Conservation (phyloP, 1,140 invertebrate genomes). For the Bombus picipes region DNA sequence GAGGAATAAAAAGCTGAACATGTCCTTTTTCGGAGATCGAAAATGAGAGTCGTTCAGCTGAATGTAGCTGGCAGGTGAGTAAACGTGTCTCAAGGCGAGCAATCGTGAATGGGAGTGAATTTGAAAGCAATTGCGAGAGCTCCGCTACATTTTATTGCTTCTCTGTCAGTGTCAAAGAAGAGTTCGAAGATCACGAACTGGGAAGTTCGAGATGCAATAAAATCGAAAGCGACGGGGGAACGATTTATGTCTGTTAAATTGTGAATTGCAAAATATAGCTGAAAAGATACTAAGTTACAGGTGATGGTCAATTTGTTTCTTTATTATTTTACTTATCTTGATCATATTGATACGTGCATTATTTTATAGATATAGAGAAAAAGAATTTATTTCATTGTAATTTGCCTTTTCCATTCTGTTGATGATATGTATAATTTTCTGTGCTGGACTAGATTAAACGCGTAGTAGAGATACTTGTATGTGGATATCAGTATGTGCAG, state of each 20-base stretch:
- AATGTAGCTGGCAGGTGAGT: constrained; percentile 31
- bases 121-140: constrained; percentile 64
- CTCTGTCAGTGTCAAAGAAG: constrained; percentile 17
- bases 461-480: too few species aligned
- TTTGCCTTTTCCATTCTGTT: too few species aligned
- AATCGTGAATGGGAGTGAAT: constrained; percentile 64
- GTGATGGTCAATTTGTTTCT: not conserved
- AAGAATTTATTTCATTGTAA: not conserved
- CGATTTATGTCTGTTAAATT: not conserved
- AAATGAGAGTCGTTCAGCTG: constrained; percentile 20
- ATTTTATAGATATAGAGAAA: too few species aligned
- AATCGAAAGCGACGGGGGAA: not conserved
- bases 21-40: constrained; percentile 41
- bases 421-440: too few species aligned
- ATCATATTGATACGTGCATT: not conserved
- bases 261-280: not conserved
- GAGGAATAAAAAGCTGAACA: constrained; percentile 19
- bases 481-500: too few species aligned
- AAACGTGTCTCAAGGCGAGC: constrained; percentile 48
- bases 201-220: constrained; percentile 13
- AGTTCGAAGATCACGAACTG: constrained; percentile 19
- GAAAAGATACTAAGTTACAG: not conserved
- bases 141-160: constrained; percentile 36
- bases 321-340: not conserved
- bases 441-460: too few species aligned